Conservation (phyloP, 1,140 invertebrate species). For the Dendroctonus ponderosae region DNA sequence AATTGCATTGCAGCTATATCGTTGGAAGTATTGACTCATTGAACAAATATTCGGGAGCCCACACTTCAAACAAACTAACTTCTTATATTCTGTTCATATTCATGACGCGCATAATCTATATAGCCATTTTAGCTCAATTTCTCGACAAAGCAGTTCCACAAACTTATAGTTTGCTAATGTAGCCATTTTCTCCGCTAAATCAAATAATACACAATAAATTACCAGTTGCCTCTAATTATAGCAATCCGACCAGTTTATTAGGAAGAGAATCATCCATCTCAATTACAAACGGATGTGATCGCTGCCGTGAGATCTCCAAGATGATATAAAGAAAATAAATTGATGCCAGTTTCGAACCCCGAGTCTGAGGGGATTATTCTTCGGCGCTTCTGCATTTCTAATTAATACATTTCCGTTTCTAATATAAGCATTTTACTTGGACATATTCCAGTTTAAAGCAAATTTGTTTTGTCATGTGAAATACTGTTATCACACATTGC, state of each 20-base stretch:
- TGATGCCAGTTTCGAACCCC: constrained; percentile 20
- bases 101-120: too few species aligned
- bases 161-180: constrained; percentile 29
- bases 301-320: constrained; percentile 32
- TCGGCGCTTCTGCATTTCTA: constrained; percentile 17
- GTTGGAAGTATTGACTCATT: too few species aligned
- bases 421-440: neutral
- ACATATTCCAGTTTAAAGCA: too few species aligned
- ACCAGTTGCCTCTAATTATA: constrained; percentile 30
- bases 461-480: too few species aligned
- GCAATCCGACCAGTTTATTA: constrained; percentile 30
- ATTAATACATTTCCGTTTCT: constrained; percentile 22
- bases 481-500: too few species aligned
- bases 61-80: too few species aligned
- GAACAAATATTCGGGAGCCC: too few species aligned
- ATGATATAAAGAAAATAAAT: constrained; percentile 35
- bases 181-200: constrained; percentile 26
- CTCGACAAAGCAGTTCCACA: constrained; percentile 3
- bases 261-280: constrained; percentile 30
- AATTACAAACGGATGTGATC: constrained; percentile 34
- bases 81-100: too few species aligned
- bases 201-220: constrained; percentile 34
- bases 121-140: too few species aligned
- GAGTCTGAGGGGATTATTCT: constrained; percentile 16
- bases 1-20: too few species aligned